Conservation (phyloP, 2,888 invertebrate genomes). For the Phyto melanocephala region DNA sequence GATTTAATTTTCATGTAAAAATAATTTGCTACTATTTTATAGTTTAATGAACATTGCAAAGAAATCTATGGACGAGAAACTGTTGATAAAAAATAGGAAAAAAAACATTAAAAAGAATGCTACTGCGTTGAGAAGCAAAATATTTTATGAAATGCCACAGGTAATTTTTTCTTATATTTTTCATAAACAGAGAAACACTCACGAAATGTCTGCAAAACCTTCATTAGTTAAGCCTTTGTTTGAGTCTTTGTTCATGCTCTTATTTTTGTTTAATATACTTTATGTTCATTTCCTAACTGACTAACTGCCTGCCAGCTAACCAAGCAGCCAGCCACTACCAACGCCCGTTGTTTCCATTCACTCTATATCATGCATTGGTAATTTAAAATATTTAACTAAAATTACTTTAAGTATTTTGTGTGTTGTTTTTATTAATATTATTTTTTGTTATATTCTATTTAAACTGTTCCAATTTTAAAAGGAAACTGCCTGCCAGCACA, state of each 20-base stretch:
- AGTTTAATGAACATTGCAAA: conserved; percentile 21
- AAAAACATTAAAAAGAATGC: conserved; percentile 53
- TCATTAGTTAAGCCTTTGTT: conserved; percentile 54
- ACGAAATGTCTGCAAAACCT: conserved; percentile 41
- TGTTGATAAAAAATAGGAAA: not conserved
- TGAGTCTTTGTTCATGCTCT: not conserved
- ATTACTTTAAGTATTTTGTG: conserved; percentile 52
- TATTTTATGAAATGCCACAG: conserved; percentile 43
- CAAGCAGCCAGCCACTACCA: not conserved
- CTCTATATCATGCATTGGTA: conserved; percentile 22
- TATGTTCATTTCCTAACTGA: not conserved
- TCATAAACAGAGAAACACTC: not conserved
- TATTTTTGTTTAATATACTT: not conserved
- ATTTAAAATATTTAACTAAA: conserved; percentile 62
- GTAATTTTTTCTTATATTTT: conserved; percentile 32
- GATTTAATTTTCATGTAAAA: no score
- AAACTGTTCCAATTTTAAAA: conserved; percentile 47
- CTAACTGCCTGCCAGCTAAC: not conserved
- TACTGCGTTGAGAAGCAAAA: conserved; percentile 37
- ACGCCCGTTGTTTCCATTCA: not conserved
- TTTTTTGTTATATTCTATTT: not conserved
- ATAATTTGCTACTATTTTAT: no score
- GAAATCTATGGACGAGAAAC: conserved; percentile 34
- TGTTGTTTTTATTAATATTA: not conserved
- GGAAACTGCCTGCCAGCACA: conserved; percentile 39